These are phyloP conservation scores for Pseudomyrmex sp. DNA, from an alignment of 1,140 invertebrate species.

Conservation along the genomic window DNA sequence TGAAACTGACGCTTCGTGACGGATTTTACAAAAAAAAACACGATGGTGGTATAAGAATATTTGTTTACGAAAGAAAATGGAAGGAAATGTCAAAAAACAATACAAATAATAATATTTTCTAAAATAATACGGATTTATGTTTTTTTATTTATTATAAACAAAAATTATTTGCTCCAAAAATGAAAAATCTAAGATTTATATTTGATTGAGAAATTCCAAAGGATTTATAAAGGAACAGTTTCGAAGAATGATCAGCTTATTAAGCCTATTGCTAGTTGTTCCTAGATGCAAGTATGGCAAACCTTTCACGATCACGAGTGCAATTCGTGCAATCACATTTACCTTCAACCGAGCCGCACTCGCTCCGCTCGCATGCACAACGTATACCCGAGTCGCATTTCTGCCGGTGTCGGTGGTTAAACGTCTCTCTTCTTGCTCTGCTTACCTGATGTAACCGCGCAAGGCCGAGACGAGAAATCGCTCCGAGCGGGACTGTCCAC, in stretches of 20 bases:
- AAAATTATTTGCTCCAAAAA: background rate
- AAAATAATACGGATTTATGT: too few relatives aligned
- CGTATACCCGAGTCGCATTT: conserved; percentile 58
- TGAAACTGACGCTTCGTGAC: background rate
- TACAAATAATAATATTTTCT: too few relatives aligned
- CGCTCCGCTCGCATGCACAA: conserved; percentile 29
- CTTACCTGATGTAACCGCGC: conserved; percentile 76
- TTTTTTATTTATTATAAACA: background rate
- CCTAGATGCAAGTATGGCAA: conserved; percentile 4
- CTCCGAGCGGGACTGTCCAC: conserved; percentile 37
- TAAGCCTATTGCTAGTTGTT: background rate
- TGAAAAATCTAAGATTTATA: background rate
- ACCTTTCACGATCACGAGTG: conserved; percentile 67
- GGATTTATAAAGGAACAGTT: background rate
- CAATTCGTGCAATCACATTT: conserved; percentile 41
- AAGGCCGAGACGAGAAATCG: conserved; percentile 72
- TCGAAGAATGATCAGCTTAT: background rate
- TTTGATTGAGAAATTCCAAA: background rate
- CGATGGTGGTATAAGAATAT: too few relatives aligned
- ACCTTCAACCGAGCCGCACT: conserved; percentile 22
- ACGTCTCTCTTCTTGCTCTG: conserved; percentile 67
- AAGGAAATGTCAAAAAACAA: too few relatives aligned
- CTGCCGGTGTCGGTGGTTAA: conserved; percentile 40
- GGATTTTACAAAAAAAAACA: background rate
- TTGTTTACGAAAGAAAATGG: too few relatives aligned